Evolutionary conservation across 2,797 vertebrate genomes (phyloP).

Genomic region (Platyrinchus mystaceus): DNA sequence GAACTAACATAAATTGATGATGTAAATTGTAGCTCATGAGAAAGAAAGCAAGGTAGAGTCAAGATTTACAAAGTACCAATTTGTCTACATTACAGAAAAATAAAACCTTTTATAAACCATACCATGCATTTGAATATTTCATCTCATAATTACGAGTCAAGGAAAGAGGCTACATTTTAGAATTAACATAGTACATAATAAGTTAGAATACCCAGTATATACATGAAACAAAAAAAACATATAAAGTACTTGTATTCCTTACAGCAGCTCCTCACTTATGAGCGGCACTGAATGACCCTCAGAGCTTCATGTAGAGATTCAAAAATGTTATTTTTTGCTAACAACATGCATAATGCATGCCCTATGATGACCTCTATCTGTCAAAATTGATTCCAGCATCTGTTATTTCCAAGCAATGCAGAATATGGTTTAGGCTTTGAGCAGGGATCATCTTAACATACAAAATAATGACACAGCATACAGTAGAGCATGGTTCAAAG

Average conservation of each 20-base stretch:
- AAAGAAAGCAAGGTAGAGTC: neutral
- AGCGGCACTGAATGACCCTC: neutral
- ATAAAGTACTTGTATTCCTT: neutral
- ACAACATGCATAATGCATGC: neutral
- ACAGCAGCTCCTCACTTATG: neutral
- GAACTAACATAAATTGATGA: neutral
- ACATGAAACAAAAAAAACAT: neutral
- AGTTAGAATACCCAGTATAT: neutral
- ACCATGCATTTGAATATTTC: neutral
- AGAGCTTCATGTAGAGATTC: neutral
- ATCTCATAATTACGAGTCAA: neutral
- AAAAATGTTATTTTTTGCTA: neutral
- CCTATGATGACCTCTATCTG: neutral
- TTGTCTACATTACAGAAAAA: neutral
- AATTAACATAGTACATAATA: neutral
- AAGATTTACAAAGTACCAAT: neutral
- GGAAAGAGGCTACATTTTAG: neutral
- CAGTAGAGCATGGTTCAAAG: neutral
- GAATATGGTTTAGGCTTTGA: neutral
- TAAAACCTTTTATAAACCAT: neutral
- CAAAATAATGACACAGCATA: neutral
- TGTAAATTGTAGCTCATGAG: neutral
- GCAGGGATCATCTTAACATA: neutral
- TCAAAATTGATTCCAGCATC: constrained; percentile 11
- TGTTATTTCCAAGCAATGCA: neutral